A percentile compares a stretch with the other conserved stretches of the same genome.
Conservation (phyloP, 2,797 vertebrate species). For the Karalla daura region DNA sequence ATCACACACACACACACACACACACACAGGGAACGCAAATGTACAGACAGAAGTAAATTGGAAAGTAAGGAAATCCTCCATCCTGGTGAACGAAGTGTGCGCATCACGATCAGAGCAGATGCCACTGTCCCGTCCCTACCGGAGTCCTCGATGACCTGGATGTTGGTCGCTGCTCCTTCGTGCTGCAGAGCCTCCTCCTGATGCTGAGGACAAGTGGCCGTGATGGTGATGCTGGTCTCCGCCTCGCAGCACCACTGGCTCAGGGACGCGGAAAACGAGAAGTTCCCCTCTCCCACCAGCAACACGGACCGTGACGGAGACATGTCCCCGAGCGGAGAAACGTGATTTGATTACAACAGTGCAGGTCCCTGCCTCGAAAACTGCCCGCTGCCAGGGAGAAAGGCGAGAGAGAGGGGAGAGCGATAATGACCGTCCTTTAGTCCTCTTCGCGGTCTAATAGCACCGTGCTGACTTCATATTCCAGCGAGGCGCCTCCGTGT, state of each 20-base stretch:
- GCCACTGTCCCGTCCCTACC: no score
- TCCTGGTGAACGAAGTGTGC: no score
- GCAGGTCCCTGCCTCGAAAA: background rate
- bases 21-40: background rate
- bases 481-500: background rate
- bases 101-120: no score
- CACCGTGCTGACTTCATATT: background rate
- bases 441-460: conserved; percentile 5
- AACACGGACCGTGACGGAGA: conserved; percentile 76
- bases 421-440: conserved; percentile 1
- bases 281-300: conserved; percentile 96
- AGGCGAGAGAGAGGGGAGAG: conserved; percentile 13
- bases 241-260: conserved; percentile 55
- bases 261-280: conserved; percentile 89
- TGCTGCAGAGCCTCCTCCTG: conserved; percentile 75
- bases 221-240: conserved; percentile 80
- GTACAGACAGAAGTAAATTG: background rate
- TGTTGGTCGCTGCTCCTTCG: conserved; percentile 74
- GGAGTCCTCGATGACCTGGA: conserved; percentile 81
- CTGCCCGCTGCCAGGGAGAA: background rate
- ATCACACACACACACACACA: conserved; percentile 10
- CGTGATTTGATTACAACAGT: background rate
- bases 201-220: conserved; percentile 88
- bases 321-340: conserved; percentile 37
- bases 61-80: no score